Evolutionary conservation across 2,113 vertebrate genomes (phyloP), one percentile per base, ranked within the genome.

Genomic region (Empidonax traillii): DNA sequence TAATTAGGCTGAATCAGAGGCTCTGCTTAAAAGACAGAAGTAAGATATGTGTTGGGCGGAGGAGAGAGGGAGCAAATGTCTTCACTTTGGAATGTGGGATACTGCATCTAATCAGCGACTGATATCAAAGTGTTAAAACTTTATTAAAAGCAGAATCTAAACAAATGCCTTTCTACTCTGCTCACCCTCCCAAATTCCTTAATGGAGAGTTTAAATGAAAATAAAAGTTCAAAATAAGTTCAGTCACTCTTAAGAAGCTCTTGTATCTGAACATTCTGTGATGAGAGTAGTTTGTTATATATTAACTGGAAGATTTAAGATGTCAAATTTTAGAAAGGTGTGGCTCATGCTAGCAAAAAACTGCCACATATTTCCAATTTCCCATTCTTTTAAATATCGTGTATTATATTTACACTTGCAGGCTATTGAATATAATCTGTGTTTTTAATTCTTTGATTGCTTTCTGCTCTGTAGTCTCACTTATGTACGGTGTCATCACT

Each of bases 151-250:
- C 90, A 96, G 93, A 96, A 97, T 97, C 96, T 96, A 96, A 97
- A 97, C 95, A 97, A 96, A 93, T 96, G 72, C 91, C 89, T 95
- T 86, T 89, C 94, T 94, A 93, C 79, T 46, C 61, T 91, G 53
- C 79, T 96, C 87, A 93, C 95, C 92, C 97, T 97, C 93, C 97
- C 96, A 95, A 95, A 97, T 97, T 97, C 96, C 96, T 98, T 91
- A 97, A 95, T 94, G 94, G 89, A 94, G 91, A 91, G 79, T 69
- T 96, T 97, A 96, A 97, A 93, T 96, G 92, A 98, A 98, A 97
- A 97, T 96, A 97, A 96, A 98, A 95, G 97, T 98, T 98, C 98
- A 98, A 96, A 97, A 96, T 91, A 97, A 98, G 97, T 98, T 98
- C 97, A 97, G 93, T 96, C 93, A 85, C 92, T 96, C 84, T 97